A percentile compares a stretch with the other conserved stretches of the same genome.
phyloP scores from a whole-genome alignment of 2,797 vertebrate species.

The Tachyglossus aculeatus region DNA sequence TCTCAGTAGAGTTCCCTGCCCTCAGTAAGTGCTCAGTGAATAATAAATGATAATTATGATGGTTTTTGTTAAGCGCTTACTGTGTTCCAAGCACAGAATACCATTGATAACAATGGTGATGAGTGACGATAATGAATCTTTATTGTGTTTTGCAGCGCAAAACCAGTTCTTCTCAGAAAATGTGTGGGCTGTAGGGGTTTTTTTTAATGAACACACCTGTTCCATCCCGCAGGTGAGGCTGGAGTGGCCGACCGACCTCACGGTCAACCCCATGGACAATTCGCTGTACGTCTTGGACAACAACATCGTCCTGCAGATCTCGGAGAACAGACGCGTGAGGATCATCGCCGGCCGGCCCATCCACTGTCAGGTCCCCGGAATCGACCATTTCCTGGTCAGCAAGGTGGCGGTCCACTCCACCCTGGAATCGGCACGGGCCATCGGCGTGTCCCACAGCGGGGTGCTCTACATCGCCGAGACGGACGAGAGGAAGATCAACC shows the following conservation, averaged over 20 bases:
- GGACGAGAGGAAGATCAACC: slow-evolving; percentile 95
- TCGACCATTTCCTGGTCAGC: slow-evolving; percentile 92
- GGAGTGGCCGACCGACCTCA: slow-evolving; percentile 96
- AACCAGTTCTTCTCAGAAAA: no score
- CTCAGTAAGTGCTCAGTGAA: no score
- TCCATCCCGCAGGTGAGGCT: slow-evolving; percentile 84
- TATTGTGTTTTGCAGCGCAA: no score
- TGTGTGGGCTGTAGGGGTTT: neutral
- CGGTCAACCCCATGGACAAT: slow-evolving; percentile 94
- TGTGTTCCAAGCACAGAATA: no score
- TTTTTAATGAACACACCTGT: no score
- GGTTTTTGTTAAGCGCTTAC: no score
- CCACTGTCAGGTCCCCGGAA: slow-evolving; percentile 94
- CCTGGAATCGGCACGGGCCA: slow-evolving; percentile 91
- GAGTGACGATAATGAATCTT: no score
- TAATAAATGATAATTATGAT: no score
- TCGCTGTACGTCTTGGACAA: slow-evolving; percentile 96
- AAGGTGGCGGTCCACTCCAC: slow-evolving; percentile 92
- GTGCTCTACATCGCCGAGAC: slow-evolving; percentile 94
- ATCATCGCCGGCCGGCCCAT: slow-evolving; percentile 94
- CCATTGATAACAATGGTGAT: no score
- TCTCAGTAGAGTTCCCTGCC: no score
- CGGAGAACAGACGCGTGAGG: slow-evolving; percentile 86
- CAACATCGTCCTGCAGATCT: slow-evolving; percentile 96
- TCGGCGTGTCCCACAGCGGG: slow-evolving; percentile 90